phyloP scores from a whole-genome alignment of 2,888 invertebrate species.

The Griposia aprilina region DNA sequence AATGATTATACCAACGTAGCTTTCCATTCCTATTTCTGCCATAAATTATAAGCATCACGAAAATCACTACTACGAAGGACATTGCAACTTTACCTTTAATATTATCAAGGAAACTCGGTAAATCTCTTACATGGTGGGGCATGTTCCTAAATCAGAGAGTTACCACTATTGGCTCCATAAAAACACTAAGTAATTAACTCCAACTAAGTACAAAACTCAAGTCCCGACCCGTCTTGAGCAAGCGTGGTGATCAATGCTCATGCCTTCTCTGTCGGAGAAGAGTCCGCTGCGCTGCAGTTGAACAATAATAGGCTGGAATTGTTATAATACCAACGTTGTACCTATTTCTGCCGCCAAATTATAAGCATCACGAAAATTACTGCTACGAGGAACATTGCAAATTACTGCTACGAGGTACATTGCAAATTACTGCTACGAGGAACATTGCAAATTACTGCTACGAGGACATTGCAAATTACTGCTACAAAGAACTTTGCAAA shows the following conservation, averaged over 20 bases:
- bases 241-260: not conserved
- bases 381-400: too few relatives aligned
- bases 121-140: not conserved
- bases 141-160: not conserved
- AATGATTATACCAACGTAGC: not conserved
- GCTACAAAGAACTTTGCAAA: too few relatives aligned
- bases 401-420: too few relatives aligned
- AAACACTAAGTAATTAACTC: not conserved
- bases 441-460: too few relatives aligned
- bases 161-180: not conserved
- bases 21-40: not conserved
- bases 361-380: too few relatives aligned
- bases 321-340: too few relatives aligned
- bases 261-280: not conserved
- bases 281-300: not conserved
- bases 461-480: too few relatives aligned
- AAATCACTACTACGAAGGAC: too few relatives aligned
- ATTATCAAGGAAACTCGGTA: not conserved
- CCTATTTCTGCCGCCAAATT: too few relatives aligned
- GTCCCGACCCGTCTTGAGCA: not conserved
- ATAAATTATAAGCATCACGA: too few relatives aligned
- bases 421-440: too few relatives aligned
- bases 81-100: not conserved
- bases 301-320: too few relatives aligned
- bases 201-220: not conserved